Percentiles rank a stretch among this genome's conserved stretches.
Evolutionary conservation across 2,888 invertebrate genomes (phyloP).

Genomic region (Vanessa cardui): DNA sequence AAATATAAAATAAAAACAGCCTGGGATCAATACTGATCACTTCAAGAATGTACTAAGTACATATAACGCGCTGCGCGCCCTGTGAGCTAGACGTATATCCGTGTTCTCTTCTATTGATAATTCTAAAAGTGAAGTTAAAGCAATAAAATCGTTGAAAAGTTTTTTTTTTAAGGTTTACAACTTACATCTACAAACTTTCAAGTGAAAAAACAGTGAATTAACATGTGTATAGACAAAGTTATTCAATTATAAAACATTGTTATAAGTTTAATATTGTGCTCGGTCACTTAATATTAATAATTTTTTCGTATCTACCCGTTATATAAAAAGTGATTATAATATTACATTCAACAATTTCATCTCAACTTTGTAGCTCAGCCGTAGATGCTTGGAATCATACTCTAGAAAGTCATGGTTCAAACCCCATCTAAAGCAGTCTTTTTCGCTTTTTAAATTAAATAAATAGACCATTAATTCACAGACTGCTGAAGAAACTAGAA

Average conservation of each 20-base stretch:
- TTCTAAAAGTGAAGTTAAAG: constrained; percentile 3
- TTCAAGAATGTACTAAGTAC: too few species aligned
- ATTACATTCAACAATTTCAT: background rate
- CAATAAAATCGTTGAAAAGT: constrained; percentile 1
- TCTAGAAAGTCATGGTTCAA: constrained; percentile 3
- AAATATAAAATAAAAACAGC: too few species aligned
- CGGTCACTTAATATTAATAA: constrained; percentile 2
- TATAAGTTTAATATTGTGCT: constrained; percentile 2
- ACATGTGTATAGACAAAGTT: constrained; percentile 3
- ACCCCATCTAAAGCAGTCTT: constrained; percentile 1
- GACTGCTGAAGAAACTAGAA: background rate
- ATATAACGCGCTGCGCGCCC: background rate
- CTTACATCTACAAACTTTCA: constrained; percentile 4
- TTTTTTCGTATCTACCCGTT: background rate
- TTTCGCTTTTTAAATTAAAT: background rate
- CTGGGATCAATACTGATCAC: too few species aligned
- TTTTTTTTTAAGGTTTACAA: background rate
- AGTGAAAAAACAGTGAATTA: constrained; percentile 4
- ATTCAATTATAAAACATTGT: constrained; percentile 2
- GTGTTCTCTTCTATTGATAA: constrained; percentile 3
- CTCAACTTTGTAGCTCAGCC: background rate
- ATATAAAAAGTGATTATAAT: constrained; percentile 3
- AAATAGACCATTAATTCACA: constrained; percentile 1
- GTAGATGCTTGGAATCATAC: constrained; percentile 2
- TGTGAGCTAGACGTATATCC: constrained; percentile 2